Conservation (phyloP, 1,140 invertebrate species). For the Tribolium madens region DNA sequence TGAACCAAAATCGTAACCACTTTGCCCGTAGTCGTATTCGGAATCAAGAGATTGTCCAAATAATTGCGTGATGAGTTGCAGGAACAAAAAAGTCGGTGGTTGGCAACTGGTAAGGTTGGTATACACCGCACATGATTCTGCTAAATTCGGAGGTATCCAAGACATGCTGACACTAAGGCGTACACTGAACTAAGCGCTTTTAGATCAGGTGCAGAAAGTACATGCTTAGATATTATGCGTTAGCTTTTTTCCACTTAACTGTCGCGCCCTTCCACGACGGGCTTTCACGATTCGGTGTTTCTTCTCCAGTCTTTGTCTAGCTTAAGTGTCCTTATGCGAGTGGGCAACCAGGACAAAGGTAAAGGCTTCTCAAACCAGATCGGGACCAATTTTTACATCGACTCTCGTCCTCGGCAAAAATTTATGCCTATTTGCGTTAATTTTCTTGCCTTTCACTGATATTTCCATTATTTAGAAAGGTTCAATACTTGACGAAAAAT, state of each 20-base stretch:
- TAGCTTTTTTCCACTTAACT: neutral
- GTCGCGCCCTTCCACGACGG: constrained; percentile 21
- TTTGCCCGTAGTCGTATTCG: constrained; percentile 44
- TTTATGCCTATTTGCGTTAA: constrained; percentile 4
- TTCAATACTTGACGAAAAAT: neutral
- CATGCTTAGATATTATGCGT: constrained; percentile 22
- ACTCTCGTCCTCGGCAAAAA: constrained; percentile 7
- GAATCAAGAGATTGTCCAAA: constrained; percentile 70
- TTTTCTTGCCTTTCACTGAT: constrained; percentile 6
- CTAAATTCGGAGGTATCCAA: constrained; percentile 72
- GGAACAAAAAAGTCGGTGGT: constrained; percentile 69
- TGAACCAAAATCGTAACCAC: constrained; percentile 41
- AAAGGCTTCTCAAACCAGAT: constrained; percentile 14
- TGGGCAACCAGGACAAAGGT: constrained; percentile 1
- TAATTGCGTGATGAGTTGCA: constrained; percentile 69
- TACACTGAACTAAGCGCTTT: constrained; percentile 27
- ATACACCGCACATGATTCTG: constrained; percentile 67
- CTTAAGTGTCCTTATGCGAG: neutral
- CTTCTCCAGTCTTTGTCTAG: neutral
- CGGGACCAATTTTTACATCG: neutral
- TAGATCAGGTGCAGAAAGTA: constrained; percentile 8
- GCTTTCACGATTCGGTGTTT: constrained; percentile 18
- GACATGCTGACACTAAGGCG: constrained; percentile 63
- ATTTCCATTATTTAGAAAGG: constrained; percentile 36
- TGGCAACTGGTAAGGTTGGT: constrained; percentile 71